Evolutionary conservation across 2,888 invertebrate species (phyloP).

Genomic region (Cacoxenus indagator): DNA sequence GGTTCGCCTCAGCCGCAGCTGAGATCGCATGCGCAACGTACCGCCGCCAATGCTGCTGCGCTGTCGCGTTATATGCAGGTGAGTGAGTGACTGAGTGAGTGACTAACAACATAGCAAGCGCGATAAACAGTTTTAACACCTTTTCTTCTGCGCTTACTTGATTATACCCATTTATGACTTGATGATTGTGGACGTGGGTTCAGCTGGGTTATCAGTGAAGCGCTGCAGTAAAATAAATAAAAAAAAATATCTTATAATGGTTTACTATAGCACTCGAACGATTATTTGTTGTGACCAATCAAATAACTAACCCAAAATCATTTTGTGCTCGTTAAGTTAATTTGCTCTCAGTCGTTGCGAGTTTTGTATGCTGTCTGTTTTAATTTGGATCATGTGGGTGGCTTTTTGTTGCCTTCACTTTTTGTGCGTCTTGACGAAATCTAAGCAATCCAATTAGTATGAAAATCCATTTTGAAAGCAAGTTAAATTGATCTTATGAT

Average conservation of each 20-base stretch:
- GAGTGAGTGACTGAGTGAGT: conserved; percentile 48
- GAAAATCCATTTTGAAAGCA: background rate
- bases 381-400: background rate
- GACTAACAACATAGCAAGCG: conserved; percentile 30
- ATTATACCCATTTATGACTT: conserved; percentile 38
- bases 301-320: background rate
- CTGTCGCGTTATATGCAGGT: conserved; percentile 79
- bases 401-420: background rate
- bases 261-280: background rate
- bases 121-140: conserved; percentile 17
- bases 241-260: background rate
- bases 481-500: background rate
- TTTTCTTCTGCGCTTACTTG: conserved; percentile 42
- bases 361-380: background rate
- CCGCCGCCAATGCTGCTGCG: conserved; percentile 74
- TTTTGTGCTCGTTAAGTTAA: conserved; percentile 8
- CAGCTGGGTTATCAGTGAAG: background rate
- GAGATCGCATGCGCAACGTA: conserved; percentile 75
- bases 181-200: background rate
- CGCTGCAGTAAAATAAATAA: background rate
- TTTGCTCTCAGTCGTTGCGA: conserved; percentile 3
- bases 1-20: conserved; percentile 73
- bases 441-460: background rate
- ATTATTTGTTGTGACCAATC: background rate
- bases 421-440: background rate